A percentile compares a stretch with the other conserved stretches of the same genome.
Evolutionary conservation across 37 sponge, comb jelly and placozoan species (phyloP).

Genomic region (Lycopodina hypogea): DNA sequence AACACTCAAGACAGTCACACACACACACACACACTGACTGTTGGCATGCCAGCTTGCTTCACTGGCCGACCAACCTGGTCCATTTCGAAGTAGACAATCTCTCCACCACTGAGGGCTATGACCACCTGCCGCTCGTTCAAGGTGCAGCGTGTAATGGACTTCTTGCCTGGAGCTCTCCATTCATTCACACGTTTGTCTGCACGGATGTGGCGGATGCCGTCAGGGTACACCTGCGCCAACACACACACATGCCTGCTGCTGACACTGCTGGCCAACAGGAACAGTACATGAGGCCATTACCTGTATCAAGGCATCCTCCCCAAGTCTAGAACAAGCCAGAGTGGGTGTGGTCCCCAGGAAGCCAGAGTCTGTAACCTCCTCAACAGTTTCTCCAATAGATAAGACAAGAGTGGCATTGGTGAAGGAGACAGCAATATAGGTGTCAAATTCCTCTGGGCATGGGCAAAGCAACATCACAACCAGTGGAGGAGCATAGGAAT

Average conservation of each 20-base stretch:
- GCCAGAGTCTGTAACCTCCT: constrained; percentile 97
- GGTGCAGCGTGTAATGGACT: constrained; percentile 83
- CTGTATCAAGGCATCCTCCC: constrained; percentile 96
- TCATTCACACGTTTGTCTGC: constrained; percentile 95
- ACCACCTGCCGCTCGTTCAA: constrained; percentile 96
- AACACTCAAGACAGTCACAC: background rate
- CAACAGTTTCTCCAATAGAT: constrained; percentile 98
- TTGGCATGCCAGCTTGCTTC: too few species aligned
- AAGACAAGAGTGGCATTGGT: constrained; percentile 97
- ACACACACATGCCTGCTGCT: background rate
- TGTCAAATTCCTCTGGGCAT: constrained; percentile 87
- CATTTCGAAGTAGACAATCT: constrained; percentile 99
- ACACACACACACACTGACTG: background rate
- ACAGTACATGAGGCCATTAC: constrained; percentile 16
- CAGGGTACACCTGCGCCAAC: constrained; percentile 86
- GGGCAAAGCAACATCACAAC: background rate
- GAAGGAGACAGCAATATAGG: constrained; percentile 97
- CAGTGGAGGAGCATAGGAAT: background rate
- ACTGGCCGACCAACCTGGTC: constrained; percentile 57
- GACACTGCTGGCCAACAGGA: background rate
- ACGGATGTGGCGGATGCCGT: constrained; percentile 95
- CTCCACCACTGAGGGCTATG: constrained; percentile 93
- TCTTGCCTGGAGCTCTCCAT: constrained; percentile 93
- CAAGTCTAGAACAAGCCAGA: constrained; percentile 84
- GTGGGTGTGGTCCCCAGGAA: constrained; percentile 98